Conservation (phyloP, 2,888 invertebrate genomes). For the Mesochorus sp. region DNA sequence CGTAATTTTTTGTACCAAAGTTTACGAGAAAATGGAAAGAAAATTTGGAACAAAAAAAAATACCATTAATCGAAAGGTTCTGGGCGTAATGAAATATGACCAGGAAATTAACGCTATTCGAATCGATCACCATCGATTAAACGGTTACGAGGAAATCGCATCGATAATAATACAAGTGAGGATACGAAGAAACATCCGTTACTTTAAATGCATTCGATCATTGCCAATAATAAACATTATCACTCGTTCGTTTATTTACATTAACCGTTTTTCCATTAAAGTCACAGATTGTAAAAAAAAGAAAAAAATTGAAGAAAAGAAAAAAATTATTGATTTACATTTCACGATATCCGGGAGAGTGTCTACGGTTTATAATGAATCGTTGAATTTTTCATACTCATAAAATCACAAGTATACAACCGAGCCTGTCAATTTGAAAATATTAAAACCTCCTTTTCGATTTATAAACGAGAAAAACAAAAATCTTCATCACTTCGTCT, state of each 20-base stretch:
- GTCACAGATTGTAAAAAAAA: neutral
- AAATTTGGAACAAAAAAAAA: too few relatives aligned
- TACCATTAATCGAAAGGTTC: neutral
- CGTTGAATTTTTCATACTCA: slow-evolving; percentile 31
- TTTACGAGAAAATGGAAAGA: neutral
- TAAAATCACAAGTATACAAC: neutral
- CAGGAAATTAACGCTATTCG: slow-evolving; percentile 15
- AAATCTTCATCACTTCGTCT: neutral
- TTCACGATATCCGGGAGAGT: neutral
- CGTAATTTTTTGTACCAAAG: neutral
- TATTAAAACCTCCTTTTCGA: neutral
- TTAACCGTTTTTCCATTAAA: slow-evolving; percentile 35
- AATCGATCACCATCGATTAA: slow-evolving; percentile 53
- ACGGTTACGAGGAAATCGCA: slow-evolving; percentile 49
- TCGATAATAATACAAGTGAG: slow-evolving; percentile 2
- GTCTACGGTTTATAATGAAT: slow-evolving; percentile 12
- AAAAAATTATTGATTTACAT: slow-evolving; percentile 51
- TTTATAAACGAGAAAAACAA: neutral
- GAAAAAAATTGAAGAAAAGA: slow-evolving; percentile 14
- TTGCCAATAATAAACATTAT: slow-evolving; percentile 48
- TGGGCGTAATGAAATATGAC: neutral
- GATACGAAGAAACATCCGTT: slow-evolving; percentile 45
- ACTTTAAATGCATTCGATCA: slow-evolving; percentile 47
- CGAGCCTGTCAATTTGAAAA: neutral
- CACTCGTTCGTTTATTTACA: slow-evolving; percentile 38